Percentiles rank a stretch among this genome's conserved stretches.
These are phyloP conservation scores for Diceros bicornis DNA, from an alignment of 2,797 vertebrate species.

Conservation along the genomic window DNA sequence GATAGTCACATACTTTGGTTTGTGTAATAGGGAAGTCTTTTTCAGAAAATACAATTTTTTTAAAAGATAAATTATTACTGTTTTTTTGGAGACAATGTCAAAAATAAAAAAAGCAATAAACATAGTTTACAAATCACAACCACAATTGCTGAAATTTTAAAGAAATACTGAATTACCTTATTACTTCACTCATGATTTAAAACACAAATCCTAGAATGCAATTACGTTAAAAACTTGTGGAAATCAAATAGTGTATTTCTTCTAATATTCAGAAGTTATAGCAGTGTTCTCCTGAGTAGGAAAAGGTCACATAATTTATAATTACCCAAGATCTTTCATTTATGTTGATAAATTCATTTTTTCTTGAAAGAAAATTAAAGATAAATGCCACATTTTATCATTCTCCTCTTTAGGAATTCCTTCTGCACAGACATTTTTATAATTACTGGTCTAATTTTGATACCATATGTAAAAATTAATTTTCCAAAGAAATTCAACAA, in stretches of 20 bases:
- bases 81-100: not conserved
- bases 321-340: not conserved
- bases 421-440: not conserved
- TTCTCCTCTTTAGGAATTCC: not conserved
- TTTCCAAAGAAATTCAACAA: not conserved
- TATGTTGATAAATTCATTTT: constrained; percentile 43
- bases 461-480: not conserved
- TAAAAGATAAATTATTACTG: not conserved
- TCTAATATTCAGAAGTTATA: not conserved
- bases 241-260: constrained; percentile 21
- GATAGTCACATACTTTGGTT: not conserved
- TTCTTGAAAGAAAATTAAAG: not conserved
- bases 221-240: not conserved
- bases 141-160: not conserved
- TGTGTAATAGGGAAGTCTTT: not conserved
- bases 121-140: not conserved
- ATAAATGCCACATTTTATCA: not conserved
- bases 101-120: not conserved
- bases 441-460: not conserved
- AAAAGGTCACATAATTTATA: not conserved
- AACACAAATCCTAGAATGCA: not conserved
- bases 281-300: not conserved
- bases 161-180: not conserved
- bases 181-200: not conserved
- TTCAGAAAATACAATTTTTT: not conserved